Percentiles rank a stretch among this genome's conserved stretches.
Conservation (phyloP, 35 echinoderm and acorn worm genomes). For the Chiridota heheva region DNA sequence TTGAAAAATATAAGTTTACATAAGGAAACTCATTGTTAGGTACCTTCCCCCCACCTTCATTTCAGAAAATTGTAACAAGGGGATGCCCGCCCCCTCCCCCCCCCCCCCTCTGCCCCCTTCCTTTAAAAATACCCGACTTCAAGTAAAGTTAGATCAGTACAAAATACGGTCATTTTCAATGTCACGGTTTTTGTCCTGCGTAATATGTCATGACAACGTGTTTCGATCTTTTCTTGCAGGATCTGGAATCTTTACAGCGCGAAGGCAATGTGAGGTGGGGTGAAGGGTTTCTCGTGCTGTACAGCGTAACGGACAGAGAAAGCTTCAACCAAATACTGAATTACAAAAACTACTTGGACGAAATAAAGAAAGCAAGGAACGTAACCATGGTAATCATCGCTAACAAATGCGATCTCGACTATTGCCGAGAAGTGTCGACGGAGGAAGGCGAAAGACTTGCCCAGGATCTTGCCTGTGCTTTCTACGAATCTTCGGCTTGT, state of each 20-base stretch:
- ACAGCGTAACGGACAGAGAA: slow-evolving; percentile 87
- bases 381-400: slow-evolving; percentile 89
- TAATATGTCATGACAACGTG: neutral
- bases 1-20: too few species aligned
- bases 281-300: slow-evolving; percentile 88
- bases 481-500: slow-evolving; percentile 82
- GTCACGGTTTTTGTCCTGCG: neutral
- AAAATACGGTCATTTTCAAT: neutral
- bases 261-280: slow-evolving; percentile 95
- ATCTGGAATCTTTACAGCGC: slow-evolving; percentile 65
- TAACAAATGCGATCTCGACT: slow-evolving; percentile 92
- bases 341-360: slow-evolving; percentile 83
- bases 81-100: too few species aligned
- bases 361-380: slow-evolving; percentile 93
- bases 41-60: too few species aligned
- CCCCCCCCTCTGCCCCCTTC: too few species aligned
- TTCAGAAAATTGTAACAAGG: too few species aligned
- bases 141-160: too few species aligned
- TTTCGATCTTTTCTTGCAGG: slow-evolving; percentile 38
- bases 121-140: too few species aligned
- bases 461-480: slow-evolving; percentile 84
- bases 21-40: too few species aligned
- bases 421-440: slow-evolving; percentile 70
- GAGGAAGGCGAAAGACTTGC: slow-evolving; percentile 92
- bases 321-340: slow-evolving; percentile 79